Evolutionary conservation across 2,113 vertebrate species (phyloP), one percentile per base, ranked within the genome.

Genomic region (Bambusicola thoracicus): DNA sequence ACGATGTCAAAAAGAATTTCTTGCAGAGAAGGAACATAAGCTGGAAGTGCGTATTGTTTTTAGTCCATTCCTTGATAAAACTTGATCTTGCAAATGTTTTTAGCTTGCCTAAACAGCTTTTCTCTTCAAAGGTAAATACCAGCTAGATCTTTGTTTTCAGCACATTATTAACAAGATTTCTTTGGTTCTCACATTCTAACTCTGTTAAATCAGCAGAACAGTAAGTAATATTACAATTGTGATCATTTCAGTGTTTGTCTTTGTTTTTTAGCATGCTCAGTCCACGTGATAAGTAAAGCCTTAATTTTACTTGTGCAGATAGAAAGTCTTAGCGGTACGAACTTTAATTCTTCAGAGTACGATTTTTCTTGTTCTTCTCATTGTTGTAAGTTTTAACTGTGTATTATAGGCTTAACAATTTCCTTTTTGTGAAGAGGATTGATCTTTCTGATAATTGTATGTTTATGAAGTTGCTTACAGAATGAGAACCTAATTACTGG

Each of bases 11-110:
- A 99, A 99, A 98, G 99, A 99, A 89, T 98, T 99, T 92, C 97
- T 99, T 97, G 98, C 97, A 97, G 98, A 99, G 98, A 99, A 99
- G 91, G 99, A 99, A 86, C 99, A 99, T 98, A 99, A 99, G 97
- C 98, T 99, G 94, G 99, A 99, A 99, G 99, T 99, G 98, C 98
- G 99, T 99, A 99, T 97, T 96, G 25, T 94, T 97, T 97, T 97
- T 97, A 95, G 97, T 97, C 87, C 38, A 92, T 91, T 97, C 85
- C 89, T 94, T 73, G 41, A 91, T 96, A 70, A 90, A 93, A 22
- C 46, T 87, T 94, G 79, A 90, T 96, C 92, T 92, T 97, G 96
- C 63, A 59, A 93, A 89, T 92, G 79, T 93, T 85, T 91, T 95
- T 79, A 46, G 73, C 68, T 69, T 95, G 62, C 77, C 91, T 94